Conservation (phyloP, 2,888 invertebrate species). For the Caenorhabditis angaria region DNA sequence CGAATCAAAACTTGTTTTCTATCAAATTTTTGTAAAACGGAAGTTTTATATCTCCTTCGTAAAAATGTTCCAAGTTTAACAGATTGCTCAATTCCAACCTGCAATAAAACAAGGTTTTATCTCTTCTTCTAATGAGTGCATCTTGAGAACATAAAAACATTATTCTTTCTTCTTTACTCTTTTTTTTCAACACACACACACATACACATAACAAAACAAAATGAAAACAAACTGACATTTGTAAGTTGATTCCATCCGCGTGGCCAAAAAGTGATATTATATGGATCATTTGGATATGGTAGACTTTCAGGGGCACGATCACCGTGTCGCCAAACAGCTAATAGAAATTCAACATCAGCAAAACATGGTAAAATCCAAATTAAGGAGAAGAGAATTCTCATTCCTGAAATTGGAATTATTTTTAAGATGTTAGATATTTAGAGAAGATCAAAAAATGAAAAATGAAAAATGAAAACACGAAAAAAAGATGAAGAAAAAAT, state of each 20-base stretch:
- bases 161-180: too few species aligned
- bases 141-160: not conserved
- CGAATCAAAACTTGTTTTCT: slow-evolving; percentile 55
- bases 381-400: slow-evolving; percentile 21
- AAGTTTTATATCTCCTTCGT: slow-evolving; percentile 27
- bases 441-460: slow-evolving; percentile 5
- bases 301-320: slow-evolving; percentile 81
- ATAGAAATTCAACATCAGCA: slow-evolving; percentile 50
- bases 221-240: slow-evolving; percentile 48
- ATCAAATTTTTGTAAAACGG: slow-evolving; percentile 33
- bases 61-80: slow-evolving; percentile 39
- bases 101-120: slow-evolving; percentile 8
- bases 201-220: not conserved
- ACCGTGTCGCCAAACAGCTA: slow-evolving; percentile 85
- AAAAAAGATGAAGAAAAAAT: not conserved
- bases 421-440: not conserved
- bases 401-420: slow-evolving; percentile 17
- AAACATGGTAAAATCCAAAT: slow-evolving; percentile 21
- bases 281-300: slow-evolving; percentile 59
- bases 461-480: not conserved
- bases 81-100: slow-evolving; percentile 45
- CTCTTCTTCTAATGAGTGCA: not conserved
- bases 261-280: slow-evolving; percentile 59
- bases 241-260: slow-evolving; percentile 67
- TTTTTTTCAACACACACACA: not conserved